Percentiles rank a stretch among this genome's conserved stretches.
Evolutionary conservation across 2,113 vertebrate species (phyloP).

Genomic region (Epinephelus cyanopodus): DNA sequence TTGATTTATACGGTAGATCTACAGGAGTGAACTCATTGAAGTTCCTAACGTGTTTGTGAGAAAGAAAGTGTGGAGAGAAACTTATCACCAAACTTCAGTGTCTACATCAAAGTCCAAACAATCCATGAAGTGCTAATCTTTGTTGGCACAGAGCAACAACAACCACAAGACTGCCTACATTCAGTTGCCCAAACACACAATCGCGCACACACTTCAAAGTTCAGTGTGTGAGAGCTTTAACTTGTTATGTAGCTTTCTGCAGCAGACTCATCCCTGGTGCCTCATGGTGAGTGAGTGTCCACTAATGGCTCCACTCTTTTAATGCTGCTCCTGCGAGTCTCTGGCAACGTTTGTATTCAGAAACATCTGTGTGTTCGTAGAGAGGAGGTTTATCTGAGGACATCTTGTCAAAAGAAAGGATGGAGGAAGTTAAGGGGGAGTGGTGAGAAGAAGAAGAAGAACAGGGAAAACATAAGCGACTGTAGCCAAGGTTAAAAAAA

Average conservation of each 20-base stretch:
- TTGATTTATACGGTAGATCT: slow-evolving; percentile 12
- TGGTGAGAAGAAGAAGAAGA: neutral
- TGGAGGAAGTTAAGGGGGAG: neutral
- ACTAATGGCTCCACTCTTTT: slow-evolving; percentile 52
- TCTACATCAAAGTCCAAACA: slow-evolving; percentile 54
- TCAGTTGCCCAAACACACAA: neutral
- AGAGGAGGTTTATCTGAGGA: neutral
- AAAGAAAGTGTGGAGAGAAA: slow-evolving; percentile 12
- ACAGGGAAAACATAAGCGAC: neutral
- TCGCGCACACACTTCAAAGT: slow-evolving; percentile 41
- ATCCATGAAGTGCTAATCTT: slow-evolving; percentile 39
- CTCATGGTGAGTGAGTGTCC: slow-evolving; percentile 34
- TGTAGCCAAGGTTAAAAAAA: neutral
- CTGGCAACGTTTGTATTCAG: slow-evolving; percentile 36
- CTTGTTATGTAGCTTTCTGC: slow-evolving; percentile 48
- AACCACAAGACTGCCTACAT: slow-evolving; percentile 22
- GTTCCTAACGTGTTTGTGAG: neutral
- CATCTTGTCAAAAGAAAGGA: neutral
- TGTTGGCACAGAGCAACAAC: slow-evolving; percentile 33
- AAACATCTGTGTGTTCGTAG: neutral
- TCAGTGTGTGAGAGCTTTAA: slow-evolving; percentile 32
- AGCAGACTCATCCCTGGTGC: slow-evolving; percentile 51
- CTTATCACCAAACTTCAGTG: slow-evolving; percentile 21
- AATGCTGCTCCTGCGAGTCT: slow-evolving; percentile 34
- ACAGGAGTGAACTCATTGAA: slow-evolving; percentile 52